Percentiles rank a stretch among this genome's conserved stretches.
Evolutionary conservation across 2,113 vertebrate species (phyloP).

Genomic region (Barnardius zonarius): DNA sequence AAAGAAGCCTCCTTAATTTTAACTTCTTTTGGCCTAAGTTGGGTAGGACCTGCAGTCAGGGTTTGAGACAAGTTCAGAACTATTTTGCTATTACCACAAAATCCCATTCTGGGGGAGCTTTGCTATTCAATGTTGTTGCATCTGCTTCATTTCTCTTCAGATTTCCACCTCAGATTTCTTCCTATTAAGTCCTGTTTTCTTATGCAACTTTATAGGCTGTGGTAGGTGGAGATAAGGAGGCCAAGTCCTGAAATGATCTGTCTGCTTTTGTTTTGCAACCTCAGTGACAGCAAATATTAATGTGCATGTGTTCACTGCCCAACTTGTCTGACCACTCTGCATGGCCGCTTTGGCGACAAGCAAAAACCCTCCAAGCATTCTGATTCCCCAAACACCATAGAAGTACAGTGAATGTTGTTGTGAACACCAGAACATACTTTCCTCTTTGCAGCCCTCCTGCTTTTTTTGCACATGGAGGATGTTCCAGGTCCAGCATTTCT

Average conservation of each 20-base stretch:
- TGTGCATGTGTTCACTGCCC: not conserved
- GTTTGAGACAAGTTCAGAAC: not conserved
- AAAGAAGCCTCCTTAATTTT: slow-evolving; percentile 51
- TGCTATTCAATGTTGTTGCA: not conserved
- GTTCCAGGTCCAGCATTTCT: not conserved
- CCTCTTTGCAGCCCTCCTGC: not conserved
- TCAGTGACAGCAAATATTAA: slow-evolving; percentile 48
- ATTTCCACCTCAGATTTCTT: not conserved
- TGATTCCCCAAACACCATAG: not conserved
- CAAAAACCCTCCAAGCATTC: not conserved
- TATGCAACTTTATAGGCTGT: slow-evolving; percentile 36
- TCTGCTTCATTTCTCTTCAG: not conserved
- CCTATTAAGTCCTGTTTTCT: slow-evolving; percentile 2
- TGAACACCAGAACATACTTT: not conserved
- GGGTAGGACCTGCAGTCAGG: not conserved
- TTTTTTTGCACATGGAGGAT: not conserved
- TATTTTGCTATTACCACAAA: not conserved
- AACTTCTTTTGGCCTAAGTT: slow-evolving; percentile 31
- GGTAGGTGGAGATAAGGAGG: slow-evolving; percentile 56
- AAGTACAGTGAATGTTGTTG: not conserved
- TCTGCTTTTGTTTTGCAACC: slow-evolving; percentile 53
- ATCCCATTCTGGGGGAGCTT: not conserved
- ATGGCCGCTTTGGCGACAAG: not conserved
- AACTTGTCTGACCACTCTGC: slow-evolving; percentile 33
- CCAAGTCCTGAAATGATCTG: slow-evolving; percentile 47